A percentile compares a stretch with the other conserved stretches of the same genome.
phyloP scores from a whole-genome alignment of 2,888 invertebrate genomes.

The Sinopyrophorus schimmeli region DNA sequence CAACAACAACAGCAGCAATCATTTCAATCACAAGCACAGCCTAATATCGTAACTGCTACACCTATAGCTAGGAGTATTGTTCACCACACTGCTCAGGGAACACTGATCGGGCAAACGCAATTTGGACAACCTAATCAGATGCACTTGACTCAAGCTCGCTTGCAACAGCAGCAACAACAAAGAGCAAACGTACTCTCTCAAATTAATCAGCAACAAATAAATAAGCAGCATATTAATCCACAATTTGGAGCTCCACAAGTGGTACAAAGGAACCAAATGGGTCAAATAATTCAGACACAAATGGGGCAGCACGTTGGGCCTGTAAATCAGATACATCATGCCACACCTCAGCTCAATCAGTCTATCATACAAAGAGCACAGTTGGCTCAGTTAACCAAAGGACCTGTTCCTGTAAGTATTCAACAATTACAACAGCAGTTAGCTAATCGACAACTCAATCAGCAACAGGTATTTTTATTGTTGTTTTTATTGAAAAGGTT shows the following conservation, averaged over 20 bases:
- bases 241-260: conserved; percentile 18
- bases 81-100: conserved; percentile 48
- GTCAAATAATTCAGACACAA: conserved; percentile 9
- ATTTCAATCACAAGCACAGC: conserved; percentile 21
- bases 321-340: conserved; percentile 19
- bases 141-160: conserved; percentile 48
- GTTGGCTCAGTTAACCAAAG: conserved; percentile 18
- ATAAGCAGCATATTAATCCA: conserved; percentile 8
- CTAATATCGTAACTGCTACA: conserved; percentile 28
- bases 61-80: conserved; percentile 51
- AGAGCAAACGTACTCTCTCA: conserved; percentile 35
- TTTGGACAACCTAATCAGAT: conserved; percentile 28
- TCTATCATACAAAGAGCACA: conserved; percentile 29
- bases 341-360: conserved; percentile 31
- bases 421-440: conserved; percentile 29
- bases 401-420: conserved; percentile 15
- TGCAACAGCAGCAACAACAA: conserved; percentile 48
- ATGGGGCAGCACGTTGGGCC: conserved; percentile 9
- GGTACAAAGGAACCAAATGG: conserved; percentile 18
- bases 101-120: conserved; percentile 23
- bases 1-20: conserved; percentile 32
- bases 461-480: conserved; percentile 13
- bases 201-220: conserved; percentile 17
- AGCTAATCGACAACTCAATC: conserved; percentile 19
- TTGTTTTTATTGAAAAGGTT: conserved; percentile 34